Conservation (phyloP, 2,797 vertebrate genomes). For the Telmatherina bonti region DNA sequence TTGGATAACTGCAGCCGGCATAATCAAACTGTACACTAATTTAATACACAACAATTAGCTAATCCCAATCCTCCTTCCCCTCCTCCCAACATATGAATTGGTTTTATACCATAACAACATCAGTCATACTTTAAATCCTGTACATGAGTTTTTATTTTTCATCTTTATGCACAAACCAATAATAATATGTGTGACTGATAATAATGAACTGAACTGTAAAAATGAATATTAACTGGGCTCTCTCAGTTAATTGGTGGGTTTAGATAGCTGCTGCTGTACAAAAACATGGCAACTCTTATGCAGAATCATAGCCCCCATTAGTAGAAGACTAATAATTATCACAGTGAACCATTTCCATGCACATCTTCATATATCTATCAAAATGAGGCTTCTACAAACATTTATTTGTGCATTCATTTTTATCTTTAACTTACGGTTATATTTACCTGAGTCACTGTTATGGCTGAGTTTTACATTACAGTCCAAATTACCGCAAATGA, state of each 20-base stretch:
- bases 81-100: background rate
- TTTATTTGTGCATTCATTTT: background rate
- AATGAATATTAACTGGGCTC: background rate
- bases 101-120: background rate
- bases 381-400: background rate
- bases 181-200: background rate
- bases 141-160: background rate
- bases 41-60: background rate
- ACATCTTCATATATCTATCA: background rate
- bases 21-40: background rate
- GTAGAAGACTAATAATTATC: background rate
- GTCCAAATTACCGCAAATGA: background rate
- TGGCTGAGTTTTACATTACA: background rate
- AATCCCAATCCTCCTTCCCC: background rate
- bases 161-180: background rate
- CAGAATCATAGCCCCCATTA: background rate
- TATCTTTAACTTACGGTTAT: background rate
- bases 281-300: background rate
- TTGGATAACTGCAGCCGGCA: background rate
- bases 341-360: background rate
- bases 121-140: background rate
- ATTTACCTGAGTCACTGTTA: background rate
- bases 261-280: background rate
- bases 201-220: background rate
- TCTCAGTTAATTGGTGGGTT: background rate